Percentiles rank a stretch among this genome's conserved stretches.
These are phyloP conservation scores for Lepidostoma basale DNA, from an alignment of 1,140 invertebrate species.

Conservation along the genomic window DNA sequence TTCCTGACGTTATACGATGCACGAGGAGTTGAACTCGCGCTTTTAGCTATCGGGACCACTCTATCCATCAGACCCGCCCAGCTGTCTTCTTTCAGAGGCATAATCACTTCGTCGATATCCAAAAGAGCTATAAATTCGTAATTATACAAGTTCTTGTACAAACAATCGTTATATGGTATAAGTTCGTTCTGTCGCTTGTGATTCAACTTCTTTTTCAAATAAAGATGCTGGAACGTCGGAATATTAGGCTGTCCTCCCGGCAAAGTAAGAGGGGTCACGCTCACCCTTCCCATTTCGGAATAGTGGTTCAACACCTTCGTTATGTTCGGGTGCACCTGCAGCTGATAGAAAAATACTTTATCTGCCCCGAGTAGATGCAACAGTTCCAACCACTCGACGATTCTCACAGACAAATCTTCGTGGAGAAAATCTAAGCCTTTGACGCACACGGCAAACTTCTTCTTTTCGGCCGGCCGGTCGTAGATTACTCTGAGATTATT, in stretches of 20 bases:
- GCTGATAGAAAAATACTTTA: conserved; percentile 91
- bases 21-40: conserved; percentile 73
- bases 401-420: conserved; percentile 85
- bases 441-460: conserved; percentile 92
- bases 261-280: conserved; percentile 85
- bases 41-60: conserved; percentile 74
- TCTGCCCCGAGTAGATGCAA: conserved; percentile 85
- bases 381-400: conserved; percentile 96
- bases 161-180: conserved; percentile 96
- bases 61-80: conserved; percentile 84
- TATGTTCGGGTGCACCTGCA: conserved; percentile 90
- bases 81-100: conserved; percentile 78
- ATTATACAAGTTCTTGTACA: conserved; percentile 90
- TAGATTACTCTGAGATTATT: conserved; percentile 89
- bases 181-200: conserved; percentile 94
- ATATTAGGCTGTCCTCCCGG: conserved; percentile 92
- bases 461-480: conserved; percentile 72
- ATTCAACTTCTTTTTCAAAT: conserved; percentile 86
- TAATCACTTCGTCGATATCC: conserved; percentile 94
- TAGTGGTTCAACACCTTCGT: conserved; percentile 87
- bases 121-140: conserved; percentile 90
- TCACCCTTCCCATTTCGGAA: conserved; percentile 73
- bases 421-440: conserved; percentile 92
- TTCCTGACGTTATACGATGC: conserved; percentile 91
- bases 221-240: conserved; percentile 85